Evolutionary conservation across 1,140 invertebrate species (phyloP), one percentile per base, ranked within the genome.

Genomic region (Delia radicum): DNA sequence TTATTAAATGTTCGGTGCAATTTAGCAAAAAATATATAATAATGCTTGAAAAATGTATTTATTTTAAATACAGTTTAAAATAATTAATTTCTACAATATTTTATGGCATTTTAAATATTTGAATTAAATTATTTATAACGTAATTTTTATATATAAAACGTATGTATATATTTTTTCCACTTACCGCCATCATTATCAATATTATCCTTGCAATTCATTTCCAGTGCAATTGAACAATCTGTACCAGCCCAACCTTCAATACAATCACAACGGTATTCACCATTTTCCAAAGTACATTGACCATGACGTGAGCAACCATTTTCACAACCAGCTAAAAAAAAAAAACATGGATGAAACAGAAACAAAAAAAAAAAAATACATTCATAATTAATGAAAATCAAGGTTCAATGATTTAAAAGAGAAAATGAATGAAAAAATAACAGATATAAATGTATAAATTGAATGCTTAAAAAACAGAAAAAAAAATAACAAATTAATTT

Each of bases 131-230:
- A 42, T 42, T 42, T 42, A 42, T 42, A 10, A 42, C 37, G n/a
- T n/a, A 15, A 42, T 42, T 42, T 15, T 42, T 42, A 42, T 55
- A 24, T 48, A 13, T 0, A 0, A 6, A 75, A 42, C n/a, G n/a
- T 42, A 42, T 42, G n/a, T 10, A 42, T 10, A 42, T 13, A 13
- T 42, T 48, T 55, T 37, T 37, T 75, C 29, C 8, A 85, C 88
- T 88, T 90, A 99, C 97, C 97, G 88, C 94, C 91, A 88, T 99
- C 98, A 87, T 99, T 99, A 87, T 99, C 98, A 76, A 94, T 90
- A 81, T 94, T 93, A 88, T 99, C 97, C 80, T 92, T 93, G 88
- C 98, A 99, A 77, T 94, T 93, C 85, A 96, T 94, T 88, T 98
- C 96, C 62, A 97, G 89, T 63, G 93, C 91, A 80, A 97, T 94